Evolutionary conservation across 1,140 invertebrate genomes (phyloP).

Genomic region (Monomorium pharaonis): DNA sequence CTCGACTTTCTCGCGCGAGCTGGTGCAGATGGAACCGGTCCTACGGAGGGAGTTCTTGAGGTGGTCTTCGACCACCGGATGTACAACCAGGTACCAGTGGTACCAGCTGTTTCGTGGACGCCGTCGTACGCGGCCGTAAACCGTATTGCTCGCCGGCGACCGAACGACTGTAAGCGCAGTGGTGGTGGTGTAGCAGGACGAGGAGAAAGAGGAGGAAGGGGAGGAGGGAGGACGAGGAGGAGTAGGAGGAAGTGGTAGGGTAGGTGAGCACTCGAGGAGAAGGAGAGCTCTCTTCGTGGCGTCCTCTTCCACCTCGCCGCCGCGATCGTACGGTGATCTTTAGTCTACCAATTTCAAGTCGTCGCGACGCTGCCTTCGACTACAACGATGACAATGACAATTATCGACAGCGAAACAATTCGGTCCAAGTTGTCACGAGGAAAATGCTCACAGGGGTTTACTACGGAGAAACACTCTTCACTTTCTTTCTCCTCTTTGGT

Average conservation of each 20-base stretch:
- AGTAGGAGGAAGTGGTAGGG: conserved; percentile 53
- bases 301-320: conserved; percentile 66
- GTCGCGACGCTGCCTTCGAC: conserved; percentile 50
- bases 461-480: neutral
- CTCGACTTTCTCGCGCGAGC: neutral
- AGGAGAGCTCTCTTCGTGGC: conserved; percentile 64
- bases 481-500: neutral
- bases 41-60: neutral
- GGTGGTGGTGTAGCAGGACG: conserved; percentile 66
- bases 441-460: neutral
- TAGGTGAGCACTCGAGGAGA: conserved; percentile 43
- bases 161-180: conserved; percentile 72
- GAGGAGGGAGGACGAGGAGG: conserved; percentile 34
- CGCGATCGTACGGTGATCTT: conserved; percentile 40
- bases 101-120: conserved; percentile 72
- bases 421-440: neutral
- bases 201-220: conserved; percentile 51
- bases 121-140: conserved; percentile 69
- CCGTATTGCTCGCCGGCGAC: conserved; percentile 74
- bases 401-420: neutral
- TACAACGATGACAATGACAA: neutral
- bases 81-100: conserved; percentile 52
- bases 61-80: conserved; percentile 8
- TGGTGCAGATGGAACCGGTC: neutral
- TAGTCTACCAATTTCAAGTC: conserved; percentile 42